These are phyloP conservation scores for Melopsittacus undulatus DNA, from an alignment of 2,797 vertebrate genomes.

Conservation along the genomic window DNA sequence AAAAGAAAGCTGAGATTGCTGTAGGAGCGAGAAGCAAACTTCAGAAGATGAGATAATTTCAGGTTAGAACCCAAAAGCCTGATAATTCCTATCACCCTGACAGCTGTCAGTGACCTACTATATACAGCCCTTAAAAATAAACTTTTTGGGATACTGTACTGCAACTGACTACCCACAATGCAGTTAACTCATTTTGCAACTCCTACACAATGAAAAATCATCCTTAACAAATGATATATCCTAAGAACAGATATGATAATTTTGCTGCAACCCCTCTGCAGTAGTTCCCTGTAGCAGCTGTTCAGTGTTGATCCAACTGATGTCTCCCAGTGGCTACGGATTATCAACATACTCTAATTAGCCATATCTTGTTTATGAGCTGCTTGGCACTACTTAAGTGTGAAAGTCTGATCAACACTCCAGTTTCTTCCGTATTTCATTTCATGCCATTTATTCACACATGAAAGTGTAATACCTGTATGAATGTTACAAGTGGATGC, in stretches of 20 bases:
- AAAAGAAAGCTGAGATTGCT: neutral
- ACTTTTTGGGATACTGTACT: neutral
- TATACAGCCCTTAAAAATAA: neutral
- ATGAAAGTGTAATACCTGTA: rapidly evolving
- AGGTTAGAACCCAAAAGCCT: neutral
- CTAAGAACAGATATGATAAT: neutral
- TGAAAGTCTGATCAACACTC: neutral
- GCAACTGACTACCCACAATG: neutral
- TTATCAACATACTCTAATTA: neutral
- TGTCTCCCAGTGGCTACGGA: neutral
- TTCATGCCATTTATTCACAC: neutral
- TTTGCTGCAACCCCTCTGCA: neutral
- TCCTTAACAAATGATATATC: neutral
- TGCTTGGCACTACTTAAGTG: neutral
- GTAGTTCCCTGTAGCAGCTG: neutral
- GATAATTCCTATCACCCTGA: neutral
- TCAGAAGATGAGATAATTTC: neutral
- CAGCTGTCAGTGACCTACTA: neutral
- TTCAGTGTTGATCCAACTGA: neutral
- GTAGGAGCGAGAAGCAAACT: neutral
- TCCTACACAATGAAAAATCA: neutral
- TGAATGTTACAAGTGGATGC: neutral
- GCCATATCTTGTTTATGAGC: neutral
- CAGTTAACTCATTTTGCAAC: neutral
- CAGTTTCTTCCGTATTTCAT: neutral